Evolutionary conservation across 2,797 vertebrate species (phyloP).

Genomic region (Chloroceryle amazona): DNA sequence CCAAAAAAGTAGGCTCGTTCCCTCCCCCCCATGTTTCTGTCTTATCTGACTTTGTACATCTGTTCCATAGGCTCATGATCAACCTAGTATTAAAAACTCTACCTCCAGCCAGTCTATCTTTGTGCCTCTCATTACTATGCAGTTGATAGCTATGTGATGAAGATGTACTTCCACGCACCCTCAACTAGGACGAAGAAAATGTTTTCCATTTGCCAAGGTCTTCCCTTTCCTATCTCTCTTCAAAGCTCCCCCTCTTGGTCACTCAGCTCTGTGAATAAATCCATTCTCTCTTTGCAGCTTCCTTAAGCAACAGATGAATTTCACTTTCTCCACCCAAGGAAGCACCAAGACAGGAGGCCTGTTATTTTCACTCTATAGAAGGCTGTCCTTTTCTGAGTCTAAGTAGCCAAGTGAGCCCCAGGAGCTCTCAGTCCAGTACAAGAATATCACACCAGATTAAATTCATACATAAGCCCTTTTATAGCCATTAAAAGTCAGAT

Average conservation of each 20-base stretch:
- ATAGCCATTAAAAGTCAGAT: no score
- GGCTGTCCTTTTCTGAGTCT: no score
- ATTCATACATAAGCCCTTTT: no score
- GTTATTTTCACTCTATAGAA: background rate
- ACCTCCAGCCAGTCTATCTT: background rate
- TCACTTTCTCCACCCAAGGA: background rate
- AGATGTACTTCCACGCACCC: background rate
- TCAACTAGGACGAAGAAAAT: background rate
- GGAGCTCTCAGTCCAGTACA: background rate
- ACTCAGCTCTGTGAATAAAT: background rate
- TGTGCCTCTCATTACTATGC: background rate
- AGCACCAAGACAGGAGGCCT: background rate
- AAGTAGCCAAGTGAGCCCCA: background rate
- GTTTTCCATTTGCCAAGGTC: background rate
- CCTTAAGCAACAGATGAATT: background rate
- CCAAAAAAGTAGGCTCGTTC: background rate
- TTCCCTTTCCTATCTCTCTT: background rate
- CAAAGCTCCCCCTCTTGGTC: background rate
- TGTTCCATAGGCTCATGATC: background rate
- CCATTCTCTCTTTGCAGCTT: background rate
- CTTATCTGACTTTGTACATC: background rate
- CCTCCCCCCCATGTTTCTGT: background rate
- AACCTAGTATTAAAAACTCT: background rate
- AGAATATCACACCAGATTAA: no score
- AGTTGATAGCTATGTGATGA: background rate